These are phyloP conservation scores for Lasaia peninsularis DNA, from an alignment of 1,140 invertebrate genomes.

Conservation along the genomic window DNA sequence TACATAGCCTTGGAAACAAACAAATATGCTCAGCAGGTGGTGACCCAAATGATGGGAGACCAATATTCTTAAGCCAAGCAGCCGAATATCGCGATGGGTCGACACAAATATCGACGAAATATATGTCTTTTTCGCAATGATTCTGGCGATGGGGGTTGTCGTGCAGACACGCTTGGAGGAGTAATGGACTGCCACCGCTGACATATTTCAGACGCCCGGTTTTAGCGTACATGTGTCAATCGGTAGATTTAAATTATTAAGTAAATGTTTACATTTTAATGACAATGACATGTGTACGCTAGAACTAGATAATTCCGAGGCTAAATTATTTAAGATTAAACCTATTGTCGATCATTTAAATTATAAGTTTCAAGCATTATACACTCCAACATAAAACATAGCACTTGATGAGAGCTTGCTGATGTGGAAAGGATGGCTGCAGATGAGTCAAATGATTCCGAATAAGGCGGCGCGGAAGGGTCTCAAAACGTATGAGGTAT, in stretches of 20 bases:
- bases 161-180: conserved; percentile 20
- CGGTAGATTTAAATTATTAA: conserved; percentile 20
- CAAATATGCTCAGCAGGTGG: conserved; percentile 24
- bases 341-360: conserved; percentile 31
- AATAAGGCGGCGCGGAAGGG: conserved; percentile 28
- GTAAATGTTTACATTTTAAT: conserved; percentile 27
- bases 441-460: conserved; percentile 24
- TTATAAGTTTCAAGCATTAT: conserved; percentile 21
- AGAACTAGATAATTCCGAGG: neutral
- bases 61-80: conserved; percentile 8
- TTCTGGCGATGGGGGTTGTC: conserved; percentile 27
- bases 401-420: conserved; percentile 27
- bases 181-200: conserved; percentile 21
- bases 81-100: conserved; percentile 19
- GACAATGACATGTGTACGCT: conserved; percentile 14
- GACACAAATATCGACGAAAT: conserved; percentile 27
- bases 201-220: conserved; percentile 24
- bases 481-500: conserved; percentile 31
- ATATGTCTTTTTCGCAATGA: conserved; percentile 22
- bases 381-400: conserved; percentile 26
- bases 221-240: conserved; percentile 22
- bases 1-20: conserved; percentile 24
- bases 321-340: conserved; percentile 30
- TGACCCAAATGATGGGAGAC: conserved; percentile 5
- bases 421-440: conserved; percentile 29